Percentiles rank a stretch among this genome's conserved stretches.
These are phyloP conservation scores for Erebia epiphron DNA, from an alignment of 2,888 invertebrate genomes.

Conservation along the genomic window DNA sequence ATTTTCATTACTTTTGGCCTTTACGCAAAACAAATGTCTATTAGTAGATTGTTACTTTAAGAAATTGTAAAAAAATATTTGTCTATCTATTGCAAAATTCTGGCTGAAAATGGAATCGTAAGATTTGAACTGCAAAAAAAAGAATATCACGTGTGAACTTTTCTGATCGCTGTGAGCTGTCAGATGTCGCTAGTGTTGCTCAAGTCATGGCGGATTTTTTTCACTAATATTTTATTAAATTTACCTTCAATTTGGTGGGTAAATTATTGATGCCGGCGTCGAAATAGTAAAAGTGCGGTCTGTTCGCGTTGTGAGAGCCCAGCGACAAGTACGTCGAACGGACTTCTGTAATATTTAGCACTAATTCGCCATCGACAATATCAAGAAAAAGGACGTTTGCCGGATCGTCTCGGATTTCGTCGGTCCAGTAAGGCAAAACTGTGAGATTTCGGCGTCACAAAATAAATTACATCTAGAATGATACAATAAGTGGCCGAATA, in stretches of 20 bases:
- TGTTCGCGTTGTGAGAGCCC: conserved; percentile 63
- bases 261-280: conserved; percentile 73
- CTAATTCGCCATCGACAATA: conserved; percentile 54
- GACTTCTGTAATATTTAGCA: conserved; percentile 51
- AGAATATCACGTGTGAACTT: conserved; percentile 74
- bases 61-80: background rate
- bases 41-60: no score
- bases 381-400: conserved; percentile 57
- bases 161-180: conserved; percentile 47
- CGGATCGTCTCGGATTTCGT: conserved; percentile 76
- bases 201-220: conserved; percentile 79
- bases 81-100: conserved; percentile 37
- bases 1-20: no score
- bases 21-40: no score
- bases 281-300: conserved; percentile 66
- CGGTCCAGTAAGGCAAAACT: conserved; percentile 61
- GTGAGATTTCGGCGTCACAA: conserved; percentile 64
- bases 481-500: conserved; percentile 65
- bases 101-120: conserved; percentile 67
- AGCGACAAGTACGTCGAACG: conserved; percentile 57
- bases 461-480: conserved; percentile 68
- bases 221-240: conserved; percentile 72
- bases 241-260: conserved; percentile 74
- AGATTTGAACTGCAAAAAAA: conserved; percentile 63
- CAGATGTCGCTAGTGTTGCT: conserved; percentile 77